Evolutionary conservation across 2,888 invertebrate species (phyloP).

Genomic region (Crocallis elinguaria): DNA sequence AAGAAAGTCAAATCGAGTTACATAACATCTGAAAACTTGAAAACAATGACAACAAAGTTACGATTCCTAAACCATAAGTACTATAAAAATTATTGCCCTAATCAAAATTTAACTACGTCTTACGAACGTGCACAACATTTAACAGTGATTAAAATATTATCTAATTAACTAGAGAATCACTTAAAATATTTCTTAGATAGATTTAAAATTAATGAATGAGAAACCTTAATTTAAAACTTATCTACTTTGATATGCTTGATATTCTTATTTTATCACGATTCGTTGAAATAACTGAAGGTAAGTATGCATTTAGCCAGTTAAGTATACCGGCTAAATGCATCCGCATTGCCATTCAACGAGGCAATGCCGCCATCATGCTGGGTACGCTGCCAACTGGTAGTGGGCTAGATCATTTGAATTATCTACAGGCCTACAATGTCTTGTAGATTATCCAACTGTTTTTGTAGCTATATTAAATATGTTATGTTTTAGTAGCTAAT

Average conservation of each 20-base stretch:
- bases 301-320: too few species aligned
- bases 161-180: conserved; percentile 69
- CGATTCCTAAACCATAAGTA: conserved; percentile 38
- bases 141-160: conserved; percentile 82
- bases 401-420: too few species aligned
- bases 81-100: conserved; percentile 79
- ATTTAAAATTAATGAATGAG: conserved; percentile 58
- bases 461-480: too few species aligned
- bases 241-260: conserved; percentile 79
- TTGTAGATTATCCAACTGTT: too few species aligned
- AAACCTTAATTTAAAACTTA: conserved; percentile 59
- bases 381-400: too few species aligned
- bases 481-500: too few species aligned
- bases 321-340: too few species aligned
- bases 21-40: conserved; percentile 22
- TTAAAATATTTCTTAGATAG: conserved; percentile 44
- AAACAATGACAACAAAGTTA: conserved; percentile 33
- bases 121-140: conserved; percentile 83
- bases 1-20: conserved; percentile 15
- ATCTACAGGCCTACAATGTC: too few species aligned
- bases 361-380: too few species aligned
- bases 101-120: conserved; percentile 68
- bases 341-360: too few species aligned
- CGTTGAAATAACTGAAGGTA: conserved; percentile 44
- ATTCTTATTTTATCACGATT: conserved; percentile 68